Evolutionary conservation across 2,888 invertebrate genomes (phyloP).

Genomic region (Drosophila infuscata): DNA sequence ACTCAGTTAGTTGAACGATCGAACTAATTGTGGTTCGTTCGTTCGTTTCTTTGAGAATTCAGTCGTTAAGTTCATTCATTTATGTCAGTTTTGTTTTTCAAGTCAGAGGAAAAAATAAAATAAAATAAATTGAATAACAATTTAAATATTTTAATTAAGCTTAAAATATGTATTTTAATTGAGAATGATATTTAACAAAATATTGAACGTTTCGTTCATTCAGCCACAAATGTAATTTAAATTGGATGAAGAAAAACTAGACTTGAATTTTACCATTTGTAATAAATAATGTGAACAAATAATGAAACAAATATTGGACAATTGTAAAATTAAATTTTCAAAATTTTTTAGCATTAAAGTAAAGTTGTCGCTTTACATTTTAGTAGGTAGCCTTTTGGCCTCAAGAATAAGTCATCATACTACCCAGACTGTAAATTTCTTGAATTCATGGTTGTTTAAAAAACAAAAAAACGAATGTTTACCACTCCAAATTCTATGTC

Average conservation of each 20-base stretch:
- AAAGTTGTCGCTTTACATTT: neutral
- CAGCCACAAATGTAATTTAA: too few relatives aligned
- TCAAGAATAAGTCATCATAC: too few relatives aligned
- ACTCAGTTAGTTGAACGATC: neutral
- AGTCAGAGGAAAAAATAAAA: neutral
- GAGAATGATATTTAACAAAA: too few relatives aligned
- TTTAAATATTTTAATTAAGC: too few relatives aligned
- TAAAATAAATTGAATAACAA: neutral
- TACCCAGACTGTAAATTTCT: too few relatives aligned
- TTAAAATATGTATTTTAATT: too few relatives aligned
- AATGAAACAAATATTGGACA: neutral
- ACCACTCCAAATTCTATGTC: too few relatives aligned
- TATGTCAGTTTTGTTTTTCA: neutral
- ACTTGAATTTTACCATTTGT: too few relatives aligned
- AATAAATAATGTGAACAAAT: neutral
- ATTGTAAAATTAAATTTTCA: neutral
- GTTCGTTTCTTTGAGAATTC: neutral
- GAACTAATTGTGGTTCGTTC: neutral
- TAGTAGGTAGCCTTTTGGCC: too few relatives aligned
- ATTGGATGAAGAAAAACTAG: neutral
- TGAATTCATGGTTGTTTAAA: too few relatives aligned
- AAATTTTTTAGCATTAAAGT: neutral
- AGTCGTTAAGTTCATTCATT: neutral
- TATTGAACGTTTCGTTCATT: neutral
- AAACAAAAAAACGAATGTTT: too few relatives aligned